Evolutionary conservation across 2,113 vertebrate species (phyloP).

Genomic region (Eonycteris spelaea): DNA sequence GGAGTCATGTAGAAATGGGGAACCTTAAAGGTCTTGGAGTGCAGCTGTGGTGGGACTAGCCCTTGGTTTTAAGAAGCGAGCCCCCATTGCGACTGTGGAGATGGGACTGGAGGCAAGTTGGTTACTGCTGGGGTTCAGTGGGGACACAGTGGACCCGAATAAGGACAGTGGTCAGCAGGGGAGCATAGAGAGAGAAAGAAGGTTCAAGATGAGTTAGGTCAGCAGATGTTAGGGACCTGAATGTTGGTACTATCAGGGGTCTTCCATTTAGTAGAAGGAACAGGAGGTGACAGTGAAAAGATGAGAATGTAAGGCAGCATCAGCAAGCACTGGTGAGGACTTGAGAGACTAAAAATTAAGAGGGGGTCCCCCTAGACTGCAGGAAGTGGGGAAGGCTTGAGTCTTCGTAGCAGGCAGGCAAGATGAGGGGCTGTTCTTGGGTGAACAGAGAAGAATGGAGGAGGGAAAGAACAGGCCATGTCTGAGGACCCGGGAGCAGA

Average conservation of each 20-base stretch:
- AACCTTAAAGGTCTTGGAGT: neutral
- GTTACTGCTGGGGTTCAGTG: neutral
- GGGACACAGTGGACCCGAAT: neutral
- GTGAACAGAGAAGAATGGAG: neutral
- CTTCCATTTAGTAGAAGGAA: neutral
- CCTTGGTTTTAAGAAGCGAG: neutral
- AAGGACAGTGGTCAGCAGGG: neutral
- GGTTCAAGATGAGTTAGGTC: neutral
- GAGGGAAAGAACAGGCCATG: neutral
- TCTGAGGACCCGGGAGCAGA: neutral
- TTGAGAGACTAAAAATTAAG: neutral
- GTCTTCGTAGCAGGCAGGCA: neutral
- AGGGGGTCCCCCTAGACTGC: neutral
- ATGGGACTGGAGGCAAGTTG: neutral
- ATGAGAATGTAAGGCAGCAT: neutral
- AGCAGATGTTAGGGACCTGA: neutral
- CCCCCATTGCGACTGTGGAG: neutral
- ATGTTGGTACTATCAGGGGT: neutral
- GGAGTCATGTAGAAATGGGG: neutral
- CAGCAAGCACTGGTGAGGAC: neutral
- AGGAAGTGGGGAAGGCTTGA: neutral
- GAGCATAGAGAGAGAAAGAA: neutral
- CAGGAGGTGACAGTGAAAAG: neutral
- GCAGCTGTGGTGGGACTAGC: neutral
- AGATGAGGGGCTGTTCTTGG: neutral